Evolutionary conservation across 2,888 invertebrate genomes (phyloP).

Genomic region (Microctonus hyperodae): DNA sequence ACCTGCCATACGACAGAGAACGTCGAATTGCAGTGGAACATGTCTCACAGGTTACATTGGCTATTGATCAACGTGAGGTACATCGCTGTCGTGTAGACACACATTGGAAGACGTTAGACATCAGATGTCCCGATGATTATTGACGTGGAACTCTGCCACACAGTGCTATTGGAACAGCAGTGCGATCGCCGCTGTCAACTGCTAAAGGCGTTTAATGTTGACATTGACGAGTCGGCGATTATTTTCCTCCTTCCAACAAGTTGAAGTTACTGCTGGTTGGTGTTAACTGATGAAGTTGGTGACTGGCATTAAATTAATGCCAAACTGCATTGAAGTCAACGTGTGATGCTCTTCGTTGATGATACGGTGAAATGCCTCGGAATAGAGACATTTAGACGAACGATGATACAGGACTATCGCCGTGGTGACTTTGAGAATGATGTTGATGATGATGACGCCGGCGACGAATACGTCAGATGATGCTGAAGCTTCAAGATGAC

Average conservation of each 20-base stretch:
- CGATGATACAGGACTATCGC: not conserved
- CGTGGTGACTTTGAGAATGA: constrained; percentile 16
- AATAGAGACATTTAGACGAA: not conserved
- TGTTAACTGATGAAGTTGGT: constrained; percentile 6
- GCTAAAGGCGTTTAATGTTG: not conserved
- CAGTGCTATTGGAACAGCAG: not conserved
- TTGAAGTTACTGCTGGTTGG: not conserved
- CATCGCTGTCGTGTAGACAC: constrained; percentile 37
- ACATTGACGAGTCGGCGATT: not conserved
- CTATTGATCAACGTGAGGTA: constrained; percentile 40
- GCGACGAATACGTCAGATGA: not conserved
- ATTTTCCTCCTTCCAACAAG: not conserved
- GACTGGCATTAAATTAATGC: constrained; percentile 31
- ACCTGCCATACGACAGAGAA: constrained; percentile 52
- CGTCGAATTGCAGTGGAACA: constrained; percentile 39
- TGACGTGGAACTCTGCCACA: not conserved
- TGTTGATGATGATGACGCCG: not conserved
- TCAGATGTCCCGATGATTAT: not conserved
- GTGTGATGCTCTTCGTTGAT: not conserved
- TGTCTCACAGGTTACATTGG: constrained; percentile 34
- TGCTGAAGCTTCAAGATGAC: constrained; percentile 18
- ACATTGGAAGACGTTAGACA: not conserved
- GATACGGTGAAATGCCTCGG: constrained; percentile 8
- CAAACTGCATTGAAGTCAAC: constrained; percentile 16
- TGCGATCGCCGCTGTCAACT: not conserved